phyloP scores from a whole-genome alignment of 2,113 vertebrate genomes.

The Ammodytes marinus region DNA sequence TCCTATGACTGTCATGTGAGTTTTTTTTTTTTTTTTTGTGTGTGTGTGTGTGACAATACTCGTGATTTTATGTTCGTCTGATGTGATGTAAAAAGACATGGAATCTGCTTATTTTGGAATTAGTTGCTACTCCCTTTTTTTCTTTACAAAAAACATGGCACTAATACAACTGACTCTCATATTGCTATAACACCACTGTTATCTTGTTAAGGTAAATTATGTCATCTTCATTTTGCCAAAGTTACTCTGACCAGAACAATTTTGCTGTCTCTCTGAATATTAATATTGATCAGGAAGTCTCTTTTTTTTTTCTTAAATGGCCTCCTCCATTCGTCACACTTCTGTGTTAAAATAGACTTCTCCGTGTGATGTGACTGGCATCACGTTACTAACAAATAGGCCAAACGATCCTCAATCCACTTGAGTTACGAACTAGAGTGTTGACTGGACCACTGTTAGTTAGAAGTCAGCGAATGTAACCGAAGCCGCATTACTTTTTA shows the following conservation, averaged over 20 bases:
- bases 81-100: not conserved
- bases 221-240: not conserved
- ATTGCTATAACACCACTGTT: not conserved
- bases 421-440: conserved; percentile 31
- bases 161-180: not conserved
- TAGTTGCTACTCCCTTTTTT: not conserved
- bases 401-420: not conserved
- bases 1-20: conserved; percentile 81
- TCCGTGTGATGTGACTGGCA: not conserved
- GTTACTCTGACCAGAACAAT: too few relatives aligned
- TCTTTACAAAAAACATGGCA: not conserved
- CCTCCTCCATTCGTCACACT: not conserved
- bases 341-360: not conserved
- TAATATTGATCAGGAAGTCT: not conserved
- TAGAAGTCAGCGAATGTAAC: conserved; percentile 1
- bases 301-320: not conserved
- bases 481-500: conserved; percentile 40
- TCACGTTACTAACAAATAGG: conserved; percentile 13
- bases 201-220: not conserved
- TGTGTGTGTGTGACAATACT: too few relatives aligned
- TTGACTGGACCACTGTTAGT: conserved; percentile 9
- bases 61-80: not conserved
- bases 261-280: not conserved
- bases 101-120: not conserved
- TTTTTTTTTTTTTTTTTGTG: conserved; percentile 23